Evolutionary conservation across 2,113 vertebrate genomes (phyloP).

Genomic region (Myrmophylax atrothorax): DNA sequence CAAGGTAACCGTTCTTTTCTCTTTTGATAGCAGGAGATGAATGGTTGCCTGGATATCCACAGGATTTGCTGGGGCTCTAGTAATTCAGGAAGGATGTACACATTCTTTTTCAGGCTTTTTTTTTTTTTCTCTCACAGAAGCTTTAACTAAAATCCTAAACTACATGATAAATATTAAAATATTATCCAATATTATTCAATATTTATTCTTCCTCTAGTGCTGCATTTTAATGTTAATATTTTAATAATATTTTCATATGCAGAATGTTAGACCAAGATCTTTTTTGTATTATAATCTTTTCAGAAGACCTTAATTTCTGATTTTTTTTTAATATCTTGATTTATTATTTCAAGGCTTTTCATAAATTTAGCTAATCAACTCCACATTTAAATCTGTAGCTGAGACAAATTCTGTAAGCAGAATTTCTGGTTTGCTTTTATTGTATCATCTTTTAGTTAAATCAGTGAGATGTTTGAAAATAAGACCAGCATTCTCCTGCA

Average conservation of each 20-base stretch:
- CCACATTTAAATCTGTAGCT: not conserved
- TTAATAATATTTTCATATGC: not conserved
- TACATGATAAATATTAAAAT: not conserved
- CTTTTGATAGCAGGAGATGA: slow-evolving; percentile 28
- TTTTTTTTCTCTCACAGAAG: not conserved
- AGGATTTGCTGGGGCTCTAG: not conserved
- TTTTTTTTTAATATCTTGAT: not conserved
- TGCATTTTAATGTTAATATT: not conserved
- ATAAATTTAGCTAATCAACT: not conserved
- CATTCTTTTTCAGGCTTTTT: not conserved
- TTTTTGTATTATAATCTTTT: not conserved
- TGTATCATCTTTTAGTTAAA: not conserved
- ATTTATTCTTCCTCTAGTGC: not conserved
- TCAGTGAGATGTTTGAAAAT: not conserved
- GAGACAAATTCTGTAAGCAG: not conserved
- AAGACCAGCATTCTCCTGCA: not conserved
- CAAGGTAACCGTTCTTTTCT: slow-evolving; percentile 54
- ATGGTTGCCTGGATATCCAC: slow-evolving; percentile 41
- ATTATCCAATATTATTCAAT: not conserved
- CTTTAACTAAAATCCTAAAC: not conserved
- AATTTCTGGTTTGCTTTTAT: not conserved
- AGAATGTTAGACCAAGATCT: not conserved
- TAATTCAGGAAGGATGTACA: not conserved
- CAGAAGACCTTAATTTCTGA: not conserved
- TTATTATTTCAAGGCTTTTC: not conserved